Conservation (phyloP, 2,888 invertebrate species). For the Suillia variegata region DNA sequence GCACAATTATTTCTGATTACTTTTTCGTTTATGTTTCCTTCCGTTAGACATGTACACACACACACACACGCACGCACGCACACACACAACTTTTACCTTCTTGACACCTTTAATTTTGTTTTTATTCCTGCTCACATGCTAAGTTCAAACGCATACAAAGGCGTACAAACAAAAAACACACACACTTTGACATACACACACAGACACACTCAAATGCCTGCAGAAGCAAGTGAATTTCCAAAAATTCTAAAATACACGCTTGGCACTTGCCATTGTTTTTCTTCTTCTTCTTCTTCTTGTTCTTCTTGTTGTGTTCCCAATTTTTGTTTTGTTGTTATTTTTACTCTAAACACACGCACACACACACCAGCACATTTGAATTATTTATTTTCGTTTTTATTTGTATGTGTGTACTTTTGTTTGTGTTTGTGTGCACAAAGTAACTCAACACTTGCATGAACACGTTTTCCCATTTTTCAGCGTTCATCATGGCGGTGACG, state of each 20-base stretch:
- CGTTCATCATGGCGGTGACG: too few species aligned
- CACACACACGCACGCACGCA: too few species aligned
- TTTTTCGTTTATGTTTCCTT: neutral
- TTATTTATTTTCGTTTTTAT: neutral
- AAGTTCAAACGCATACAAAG: too few species aligned
- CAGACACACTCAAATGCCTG: neutral
- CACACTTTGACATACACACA: too few species aligned
- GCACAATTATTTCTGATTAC: slow-evolving; percentile 1
- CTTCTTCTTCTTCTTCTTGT: neutral
- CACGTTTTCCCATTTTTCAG: neutral
- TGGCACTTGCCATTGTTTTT: neutral
- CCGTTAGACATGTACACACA: too few species aligned
- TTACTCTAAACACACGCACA: neutral
- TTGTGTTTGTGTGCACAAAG: neutral
- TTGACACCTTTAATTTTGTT: slow-evolving; percentile 2
- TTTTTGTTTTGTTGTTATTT: too few species aligned
- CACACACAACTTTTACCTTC: neutral
- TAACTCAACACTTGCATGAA: neutral
- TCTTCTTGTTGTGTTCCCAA: neutral
- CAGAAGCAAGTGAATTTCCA: neutral
- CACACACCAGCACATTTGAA: neutral
- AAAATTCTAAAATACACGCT: slow-evolving; percentile 2
- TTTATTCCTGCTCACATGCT: too few species aligned
- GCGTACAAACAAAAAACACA: too few species aligned
- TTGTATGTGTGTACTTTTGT: neutral